Evolutionary conservation across 1,140 invertebrate genomes (phyloP).

Genomic region (Lamellibrachia luymesi): DNA sequence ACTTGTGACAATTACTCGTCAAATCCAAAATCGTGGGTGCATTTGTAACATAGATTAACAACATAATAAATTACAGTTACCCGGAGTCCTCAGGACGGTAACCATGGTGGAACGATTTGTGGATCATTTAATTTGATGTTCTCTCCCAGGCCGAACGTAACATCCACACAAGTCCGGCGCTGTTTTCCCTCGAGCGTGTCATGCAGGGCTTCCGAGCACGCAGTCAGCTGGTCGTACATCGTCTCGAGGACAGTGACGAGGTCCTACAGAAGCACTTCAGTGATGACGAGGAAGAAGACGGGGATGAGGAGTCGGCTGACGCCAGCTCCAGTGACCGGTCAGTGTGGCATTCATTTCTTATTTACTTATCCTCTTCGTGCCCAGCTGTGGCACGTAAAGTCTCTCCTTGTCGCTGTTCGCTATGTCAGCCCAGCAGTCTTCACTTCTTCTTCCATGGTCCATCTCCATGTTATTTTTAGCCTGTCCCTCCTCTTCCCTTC

Average conservation of each 20-base stretch:
- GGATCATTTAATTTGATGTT: neutral
- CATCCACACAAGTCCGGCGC: slow-evolving; percentile 54
- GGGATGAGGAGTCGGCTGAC: slow-evolving; percentile 20
- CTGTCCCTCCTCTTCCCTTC: too few species aligned
- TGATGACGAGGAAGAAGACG: slow-evolving; percentile 24
- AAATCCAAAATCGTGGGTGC: too few species aligned
- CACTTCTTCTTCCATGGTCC: too few species aligned
- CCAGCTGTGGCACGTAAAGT: neutral
- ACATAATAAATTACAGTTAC: too few species aligned
- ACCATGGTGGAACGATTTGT: too few species aligned
- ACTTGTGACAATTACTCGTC: too few species aligned
- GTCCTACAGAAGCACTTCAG: slow-evolving; percentile 51
- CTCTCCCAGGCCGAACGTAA: slow-evolving; percentile 34
- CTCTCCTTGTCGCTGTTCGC: neutral
- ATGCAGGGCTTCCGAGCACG: slow-evolving; percentile 57
- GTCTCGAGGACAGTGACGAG: slow-evolving; percentile 54
- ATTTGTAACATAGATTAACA: too few species aligned
- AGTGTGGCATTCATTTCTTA: neutral
- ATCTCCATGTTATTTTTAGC: too few species aligned
- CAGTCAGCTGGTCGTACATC: slow-evolving; percentile 51
- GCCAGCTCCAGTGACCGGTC: neutral
- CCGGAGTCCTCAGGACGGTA: too few species aligned
- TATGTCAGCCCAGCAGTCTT: too few species aligned
- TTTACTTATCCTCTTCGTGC: too few species aligned
- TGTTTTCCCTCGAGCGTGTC: slow-evolving; percentile 52